A percentile compares a stretch with the other conserved stretches of the same genome.
Evolutionary conservation across 1,140 invertebrate species (phyloP).

Genomic region (Hesperophylax magnus): DNA sequence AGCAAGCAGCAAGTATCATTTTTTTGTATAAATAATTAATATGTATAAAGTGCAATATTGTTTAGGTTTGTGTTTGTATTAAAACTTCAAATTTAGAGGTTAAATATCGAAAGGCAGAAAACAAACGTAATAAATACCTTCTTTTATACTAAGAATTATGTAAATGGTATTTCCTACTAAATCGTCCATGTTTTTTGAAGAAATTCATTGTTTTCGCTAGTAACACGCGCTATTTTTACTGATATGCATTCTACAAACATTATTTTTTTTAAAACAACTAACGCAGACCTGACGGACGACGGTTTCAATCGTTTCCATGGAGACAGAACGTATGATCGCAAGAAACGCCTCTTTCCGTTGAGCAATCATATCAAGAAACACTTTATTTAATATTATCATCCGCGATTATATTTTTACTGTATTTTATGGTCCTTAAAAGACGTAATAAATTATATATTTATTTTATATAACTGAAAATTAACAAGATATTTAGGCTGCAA

Average conservation of each 20-base stretch:
- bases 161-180: constrained; percentile 37
- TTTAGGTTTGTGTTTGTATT: too few species aligned
- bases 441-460: constrained; percentile 7
- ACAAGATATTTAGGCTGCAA: not conserved
- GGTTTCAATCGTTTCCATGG: constrained; percentile 44
- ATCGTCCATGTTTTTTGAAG: constrained; percentile 32
- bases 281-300: too few species aligned
- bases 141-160: constrained; percentile 48
- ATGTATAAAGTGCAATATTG: not conserved
- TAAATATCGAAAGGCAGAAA: constrained; percentile 2
- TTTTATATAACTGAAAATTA: not conserved
- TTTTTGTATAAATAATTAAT: too few species aligned
- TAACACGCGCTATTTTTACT: not conserved
- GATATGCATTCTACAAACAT: constrained; percentile 1
- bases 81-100: not conserved
- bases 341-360: constrained; percentile 51
- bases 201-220: constrained; percentile 5
- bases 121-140: constrained; percentile 34
- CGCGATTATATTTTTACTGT: not conserved
- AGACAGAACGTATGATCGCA: constrained; percentile 48
- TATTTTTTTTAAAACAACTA: constrained; percentile 17
- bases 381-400: constrained; percentile 20
- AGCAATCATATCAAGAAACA: constrained; percentile 35
- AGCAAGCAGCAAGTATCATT: too few species aligned
- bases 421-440: not conserved